phyloP scores from a whole-genome alignment of 1,140 invertebrate genomes.

The Polypedilum pembai region DNA sequence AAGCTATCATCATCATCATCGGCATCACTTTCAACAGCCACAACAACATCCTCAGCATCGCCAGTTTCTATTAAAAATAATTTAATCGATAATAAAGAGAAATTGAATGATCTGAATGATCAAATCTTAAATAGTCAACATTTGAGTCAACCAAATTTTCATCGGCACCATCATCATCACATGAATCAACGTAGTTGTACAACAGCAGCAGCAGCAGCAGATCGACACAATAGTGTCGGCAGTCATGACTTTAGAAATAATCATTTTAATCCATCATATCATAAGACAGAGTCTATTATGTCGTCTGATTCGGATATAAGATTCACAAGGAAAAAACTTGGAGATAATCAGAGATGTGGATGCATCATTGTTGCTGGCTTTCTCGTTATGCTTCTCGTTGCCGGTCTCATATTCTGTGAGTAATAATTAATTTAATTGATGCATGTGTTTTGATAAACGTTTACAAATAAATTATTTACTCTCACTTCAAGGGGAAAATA shows the following conservation, averaged over 20 bases:
- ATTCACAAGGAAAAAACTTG: slow-evolving; percentile 72
- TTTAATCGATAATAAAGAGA: slow-evolving; percentile 23
- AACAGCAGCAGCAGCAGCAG: slow-evolving; percentile 13
- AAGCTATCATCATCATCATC: slow-evolving; percentile 21
- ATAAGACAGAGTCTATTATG: slow-evolving; percentile 64
- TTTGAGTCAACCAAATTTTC: slow-evolving; percentile 11
- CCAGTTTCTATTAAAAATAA: slow-evolving; percentile 19
- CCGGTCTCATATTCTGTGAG: slow-evolving; percentile 63
- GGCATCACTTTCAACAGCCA: slow-evolving; percentile 15
- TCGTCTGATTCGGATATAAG: slow-evolving; percentile 77
- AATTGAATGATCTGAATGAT: slow-evolving; percentile 26
- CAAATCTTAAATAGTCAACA: slow-evolving; percentile 27
- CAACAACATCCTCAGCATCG: background rate
- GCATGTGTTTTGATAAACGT: slow-evolving; percentile 53
- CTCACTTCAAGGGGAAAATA: too few relatives aligned
- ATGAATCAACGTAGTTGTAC: background rate
- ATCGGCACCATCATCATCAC: slow-evolving; percentile 22
- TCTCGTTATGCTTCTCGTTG: slow-evolving; percentile 68
- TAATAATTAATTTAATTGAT: slow-evolving; percentile 54
- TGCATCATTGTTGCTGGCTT: slow-evolving; percentile 77
- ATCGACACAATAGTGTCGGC: background rate
- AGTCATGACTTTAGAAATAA: slow-evolving; percentile 26
- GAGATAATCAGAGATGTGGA: slow-evolving; percentile 68
- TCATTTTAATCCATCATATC: slow-evolving; percentile 31
- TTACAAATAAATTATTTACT: too few relatives aligned